These are phyloP conservation scores for Rhabdophis nuchalis DNA, from an alignment of 2,797 vertebrate genomes.

Conservation along the genomic window DNA sequence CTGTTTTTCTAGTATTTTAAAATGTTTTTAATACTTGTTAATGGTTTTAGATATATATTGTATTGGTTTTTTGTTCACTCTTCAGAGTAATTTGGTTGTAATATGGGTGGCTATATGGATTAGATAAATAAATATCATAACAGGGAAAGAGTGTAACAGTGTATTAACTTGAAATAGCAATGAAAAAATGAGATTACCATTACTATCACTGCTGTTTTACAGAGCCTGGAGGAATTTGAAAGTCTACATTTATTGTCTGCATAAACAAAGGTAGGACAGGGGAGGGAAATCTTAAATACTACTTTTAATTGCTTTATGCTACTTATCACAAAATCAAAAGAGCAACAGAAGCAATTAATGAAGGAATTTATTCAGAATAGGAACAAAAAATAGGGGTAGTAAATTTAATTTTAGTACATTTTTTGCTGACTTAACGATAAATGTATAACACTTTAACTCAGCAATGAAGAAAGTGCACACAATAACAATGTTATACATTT, in stretches of 20 bases:
- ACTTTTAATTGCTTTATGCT: neutral
- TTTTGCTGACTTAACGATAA: neutral
- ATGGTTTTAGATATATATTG: no score
- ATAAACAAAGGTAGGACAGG: neutral
- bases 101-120: no score
- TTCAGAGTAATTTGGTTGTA: no score
- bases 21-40: no score
- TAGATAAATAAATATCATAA: neutral
- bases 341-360: neutral
- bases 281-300: neutral
- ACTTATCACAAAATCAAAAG: neutral
- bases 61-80: no score
- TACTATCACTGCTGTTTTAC: neutral
- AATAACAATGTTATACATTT: neutral
- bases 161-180: neutral
- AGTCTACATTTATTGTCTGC: neutral
- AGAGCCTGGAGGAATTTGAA: neutral
- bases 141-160: neutral
- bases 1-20: no score
- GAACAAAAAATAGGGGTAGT: neutral
- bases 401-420: neutral
- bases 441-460: neutral
- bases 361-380: neutral
- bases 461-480: neutral
- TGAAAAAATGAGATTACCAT: neutral